Percentiles rank a stretch among this genome's conserved stretches.
Conservation (phyloP, 2,797 vertebrate species). For the Momotus momota region DNA sequence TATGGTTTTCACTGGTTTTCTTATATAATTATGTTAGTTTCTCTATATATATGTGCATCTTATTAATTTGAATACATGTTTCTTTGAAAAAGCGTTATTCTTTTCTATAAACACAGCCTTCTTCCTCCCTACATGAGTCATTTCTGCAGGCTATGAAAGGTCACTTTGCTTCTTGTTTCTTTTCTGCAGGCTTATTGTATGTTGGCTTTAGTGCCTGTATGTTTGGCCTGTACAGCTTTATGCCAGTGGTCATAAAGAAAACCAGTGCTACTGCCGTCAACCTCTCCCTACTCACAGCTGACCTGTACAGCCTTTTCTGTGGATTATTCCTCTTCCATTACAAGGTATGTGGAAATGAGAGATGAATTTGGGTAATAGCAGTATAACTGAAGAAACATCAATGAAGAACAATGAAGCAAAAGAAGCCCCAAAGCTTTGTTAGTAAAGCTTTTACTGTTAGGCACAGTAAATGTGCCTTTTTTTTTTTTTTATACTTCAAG, state of each 20-base stretch:
- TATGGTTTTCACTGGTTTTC: neutral
- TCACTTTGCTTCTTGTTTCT: conserved; percentile 20
- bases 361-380: neutral
- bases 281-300: conserved; percentile 92
- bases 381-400: neutral
- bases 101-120: neutral
- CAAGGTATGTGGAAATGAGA: conserved; percentile 82
- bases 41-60: neutral
- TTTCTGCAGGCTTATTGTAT: conserved; percentile 87
- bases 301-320: conserved; percentile 94
- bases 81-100: neutral
- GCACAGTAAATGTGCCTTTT: neutral
- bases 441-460: neutral
- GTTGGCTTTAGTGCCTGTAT: conserved; percentile 93
- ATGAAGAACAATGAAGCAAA: neutral
- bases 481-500: neutral
- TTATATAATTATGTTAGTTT: neutral
- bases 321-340: conserved; percentile 95
- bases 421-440: neutral
- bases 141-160: neutral
- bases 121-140: neutral
- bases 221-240: conserved; percentile 96
- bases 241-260: conserved; percentile 94
- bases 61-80: neutral
- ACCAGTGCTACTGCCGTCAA: conserved; percentile 94